Conservation (phyloP, 2,888 invertebrate species). For the Drosophila conformis region DNA sequence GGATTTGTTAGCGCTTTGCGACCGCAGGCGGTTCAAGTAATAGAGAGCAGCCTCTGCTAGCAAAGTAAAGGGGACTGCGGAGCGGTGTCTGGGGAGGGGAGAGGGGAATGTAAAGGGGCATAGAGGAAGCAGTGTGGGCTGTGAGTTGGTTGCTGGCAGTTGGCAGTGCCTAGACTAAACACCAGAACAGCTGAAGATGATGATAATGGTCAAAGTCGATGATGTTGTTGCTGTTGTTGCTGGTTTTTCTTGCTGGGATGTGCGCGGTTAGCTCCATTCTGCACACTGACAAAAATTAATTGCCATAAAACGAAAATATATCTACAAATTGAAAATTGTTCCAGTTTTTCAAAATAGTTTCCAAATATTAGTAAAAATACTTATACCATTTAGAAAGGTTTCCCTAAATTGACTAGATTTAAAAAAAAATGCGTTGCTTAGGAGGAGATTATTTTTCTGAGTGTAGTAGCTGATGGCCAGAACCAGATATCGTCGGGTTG, state of each 20-base stretch:
- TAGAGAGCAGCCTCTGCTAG: conserved; percentile 3
- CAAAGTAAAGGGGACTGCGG: neutral
- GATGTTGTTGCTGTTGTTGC: conserved; percentile 1
- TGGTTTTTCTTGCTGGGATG: neutral
- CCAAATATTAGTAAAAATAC: no score
- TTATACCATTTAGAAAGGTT: no score
- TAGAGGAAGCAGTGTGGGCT: conserved; percentile 19
- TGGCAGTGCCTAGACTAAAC: conserved; percentile 4
- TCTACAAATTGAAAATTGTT: no score
- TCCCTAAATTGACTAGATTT: no score
- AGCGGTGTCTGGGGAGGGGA: neutral
- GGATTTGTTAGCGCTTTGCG: conserved; percentile 70
- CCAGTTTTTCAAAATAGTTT: no score
- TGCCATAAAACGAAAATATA: neutral
- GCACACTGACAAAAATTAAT: neutral
- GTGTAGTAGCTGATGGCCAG: conserved; percentile 27
- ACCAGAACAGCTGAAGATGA: conserved; percentile 15
- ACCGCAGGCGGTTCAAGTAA: conserved; percentile 47
- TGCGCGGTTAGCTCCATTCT: neutral
- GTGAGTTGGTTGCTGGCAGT: neutral
- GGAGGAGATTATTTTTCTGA: neutral
- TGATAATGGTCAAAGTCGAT: conserved; percentile 9
- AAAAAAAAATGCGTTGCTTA: no score
- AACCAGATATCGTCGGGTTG: conserved; percentile 36
- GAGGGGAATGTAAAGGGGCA: neutral